These are phyloP conservation scores for Cheiracanthium punctorium DNA, from an alignment of 2,888 invertebrate genomes.

Conservation along the genomic window DNA sequence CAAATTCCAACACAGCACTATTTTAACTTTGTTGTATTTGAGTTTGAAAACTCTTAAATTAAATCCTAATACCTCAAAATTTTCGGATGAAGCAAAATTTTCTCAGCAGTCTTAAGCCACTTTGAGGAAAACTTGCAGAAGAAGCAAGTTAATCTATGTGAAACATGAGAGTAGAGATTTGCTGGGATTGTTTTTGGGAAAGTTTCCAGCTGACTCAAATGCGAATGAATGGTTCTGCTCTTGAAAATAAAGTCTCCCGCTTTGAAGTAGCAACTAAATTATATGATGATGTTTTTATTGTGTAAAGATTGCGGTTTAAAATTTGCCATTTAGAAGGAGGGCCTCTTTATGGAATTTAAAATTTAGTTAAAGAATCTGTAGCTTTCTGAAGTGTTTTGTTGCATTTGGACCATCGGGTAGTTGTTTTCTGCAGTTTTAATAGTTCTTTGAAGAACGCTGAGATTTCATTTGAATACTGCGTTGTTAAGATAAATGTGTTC, in stretches of 20 bases:
- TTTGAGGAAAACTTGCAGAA: neutral
- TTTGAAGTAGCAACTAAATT: neutral
- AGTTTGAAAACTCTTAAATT: no score
- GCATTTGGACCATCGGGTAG: no score
- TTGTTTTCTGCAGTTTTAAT: no score
- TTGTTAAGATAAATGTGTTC: no score
- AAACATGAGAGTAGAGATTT: conserved; percentile 1
- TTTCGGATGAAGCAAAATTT: neutral
- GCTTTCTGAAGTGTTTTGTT: no score
- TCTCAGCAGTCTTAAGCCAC: neutral
- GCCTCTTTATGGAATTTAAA: neutral
- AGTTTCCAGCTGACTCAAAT: conserved; percentile 2
- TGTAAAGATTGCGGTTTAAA: conserved; percentile 8
- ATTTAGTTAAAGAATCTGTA: no score
- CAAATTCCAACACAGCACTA: no score
- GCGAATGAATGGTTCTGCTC: neutral
- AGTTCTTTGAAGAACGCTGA: no score
- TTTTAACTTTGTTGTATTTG: no score
- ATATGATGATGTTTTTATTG: conserved; percentile 10
- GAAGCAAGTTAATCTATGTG: conserved; percentile 6
- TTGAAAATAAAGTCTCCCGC: conserved; percentile 4
- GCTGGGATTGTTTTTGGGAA: conserved; percentile 3
- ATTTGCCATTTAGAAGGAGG: neutral
- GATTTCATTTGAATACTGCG: no score
- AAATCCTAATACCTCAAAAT: no score